These are phyloP conservation scores for Tetranychus truncatus DNA, from an alignment of 2,888 invertebrate genomes.

Conservation along the genomic window DNA sequence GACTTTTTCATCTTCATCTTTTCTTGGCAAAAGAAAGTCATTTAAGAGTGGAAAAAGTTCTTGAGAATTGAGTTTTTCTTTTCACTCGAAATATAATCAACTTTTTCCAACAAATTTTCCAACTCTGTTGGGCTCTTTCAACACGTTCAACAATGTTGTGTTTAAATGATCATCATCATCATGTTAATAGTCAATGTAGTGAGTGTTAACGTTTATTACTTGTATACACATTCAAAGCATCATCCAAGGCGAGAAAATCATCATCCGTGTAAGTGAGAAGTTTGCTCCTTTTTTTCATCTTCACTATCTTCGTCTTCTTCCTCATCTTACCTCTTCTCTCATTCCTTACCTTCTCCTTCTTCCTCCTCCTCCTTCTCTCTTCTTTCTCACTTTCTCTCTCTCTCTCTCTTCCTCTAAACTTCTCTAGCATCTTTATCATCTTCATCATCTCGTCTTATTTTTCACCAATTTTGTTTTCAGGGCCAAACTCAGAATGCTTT, in stretches of 20 bases:
- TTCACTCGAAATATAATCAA: neutral
- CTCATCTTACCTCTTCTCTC: neutral
- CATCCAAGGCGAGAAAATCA: neutral
- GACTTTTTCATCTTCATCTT: no score
- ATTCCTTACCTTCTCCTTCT: neutral
- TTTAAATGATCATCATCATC: neutral
- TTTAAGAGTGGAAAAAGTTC: no score
- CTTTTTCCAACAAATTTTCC: neutral
- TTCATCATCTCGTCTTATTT: neutral
- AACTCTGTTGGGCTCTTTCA: conserved; percentile 1
- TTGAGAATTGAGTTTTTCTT: neutral
- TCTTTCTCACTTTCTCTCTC: neutral
- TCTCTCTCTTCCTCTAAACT: neutral
- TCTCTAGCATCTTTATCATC: neutral
- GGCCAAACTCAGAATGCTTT: neutral
- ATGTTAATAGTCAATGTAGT: neutral
- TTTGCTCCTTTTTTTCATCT: neutral
- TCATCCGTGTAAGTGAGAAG: conserved; percentile 1
- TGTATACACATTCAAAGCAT: neutral
- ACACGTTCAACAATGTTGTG: neutral
- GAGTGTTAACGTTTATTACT: neutral
- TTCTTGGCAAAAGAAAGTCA: no score
- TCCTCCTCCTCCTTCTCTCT: neutral
- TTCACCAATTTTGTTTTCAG: neutral
- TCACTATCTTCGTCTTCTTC: neutral